These are phyloP conservation scores for Cacoxenus indagator DNA, from an alignment of 2,888 invertebrate species.

Conservation along the genomic window DNA sequence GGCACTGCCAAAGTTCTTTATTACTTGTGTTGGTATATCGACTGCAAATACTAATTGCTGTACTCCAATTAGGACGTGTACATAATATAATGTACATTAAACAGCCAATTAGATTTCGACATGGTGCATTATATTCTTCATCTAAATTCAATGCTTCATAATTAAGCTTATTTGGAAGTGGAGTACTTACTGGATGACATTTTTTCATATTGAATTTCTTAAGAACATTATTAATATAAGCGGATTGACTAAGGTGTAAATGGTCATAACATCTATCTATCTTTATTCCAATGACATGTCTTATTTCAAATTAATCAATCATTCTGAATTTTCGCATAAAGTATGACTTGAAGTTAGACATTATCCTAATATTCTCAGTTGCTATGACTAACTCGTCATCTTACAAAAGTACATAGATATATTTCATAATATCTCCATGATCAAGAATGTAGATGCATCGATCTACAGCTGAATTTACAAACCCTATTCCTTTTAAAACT, in stretches of 20 bases:
- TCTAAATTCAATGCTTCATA: constrained; percentile 43
- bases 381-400: constrained; percentile 46
- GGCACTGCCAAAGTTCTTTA: constrained; percentile 42
- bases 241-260: constrained; percentile 30
- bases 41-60: constrained; percentile 37
- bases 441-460: constrained; percentile 35
- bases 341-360: constrained; percentile 34
- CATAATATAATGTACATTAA: constrained; percentile 40
- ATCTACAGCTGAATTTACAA: constrained; percentile 33
- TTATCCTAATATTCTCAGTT: constrained; percentile 34
- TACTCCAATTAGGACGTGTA: constrained; percentile 38
- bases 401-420: constrained; percentile 42
- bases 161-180: constrained; percentile 44
- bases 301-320: constrained; percentile 29
- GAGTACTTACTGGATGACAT: constrained; percentile 34
- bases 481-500: constrained; percentile 35
- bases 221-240: constrained; percentile 26
- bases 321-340: constrained; percentile 37
- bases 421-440: constrained; percentile 34
- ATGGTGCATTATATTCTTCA: constrained; percentile 40
- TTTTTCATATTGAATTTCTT: constrained; percentile 32
- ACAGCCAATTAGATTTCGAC: constrained; percentile 37
- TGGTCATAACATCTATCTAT: constrained; percentile 28
- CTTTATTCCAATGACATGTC: constrained; percentile 33
- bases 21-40: constrained; percentile 44